A percentile compares a stretch with the other conserved stretches of the same genome.
Conservation (phyloP, 2,113 vertebrate genomes). For the Chaetorhynchus papuensis region DNA sequence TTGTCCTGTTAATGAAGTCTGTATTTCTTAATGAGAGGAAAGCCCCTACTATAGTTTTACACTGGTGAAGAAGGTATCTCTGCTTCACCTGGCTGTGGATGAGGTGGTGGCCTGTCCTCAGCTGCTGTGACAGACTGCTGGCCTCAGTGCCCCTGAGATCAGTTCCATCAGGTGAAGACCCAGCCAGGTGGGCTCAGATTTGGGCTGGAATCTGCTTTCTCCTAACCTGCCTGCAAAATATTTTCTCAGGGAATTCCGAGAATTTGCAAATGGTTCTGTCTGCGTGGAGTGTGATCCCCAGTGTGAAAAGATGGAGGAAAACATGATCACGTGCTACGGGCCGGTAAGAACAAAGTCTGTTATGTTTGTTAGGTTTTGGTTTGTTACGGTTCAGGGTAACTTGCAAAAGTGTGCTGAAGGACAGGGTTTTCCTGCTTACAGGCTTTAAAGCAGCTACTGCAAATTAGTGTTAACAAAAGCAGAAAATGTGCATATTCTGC, state of each 20-base stretch:
- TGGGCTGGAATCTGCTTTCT: background rate
- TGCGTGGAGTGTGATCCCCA: constrained; percentile 92
- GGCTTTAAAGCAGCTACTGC: background rate
- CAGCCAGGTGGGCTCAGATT: background rate
- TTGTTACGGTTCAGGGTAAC: rapidly evolving
- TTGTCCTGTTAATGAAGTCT: background rate
- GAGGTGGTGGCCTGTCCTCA: background rate
- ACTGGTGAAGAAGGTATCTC: background rate
- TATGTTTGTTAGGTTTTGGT: rapidly evolving
- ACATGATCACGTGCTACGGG: constrained; percentile 84
- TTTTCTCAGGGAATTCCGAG: constrained; percentile 85
- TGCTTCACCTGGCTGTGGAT: background rate
- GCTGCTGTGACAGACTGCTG: background rate
- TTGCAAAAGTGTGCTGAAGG: background rate
- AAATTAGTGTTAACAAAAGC: background rate
- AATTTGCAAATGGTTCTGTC: constrained; percentile 88
- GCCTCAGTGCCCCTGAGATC: background rate
- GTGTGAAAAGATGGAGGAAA: constrained; percentile 89
- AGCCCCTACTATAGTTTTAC: background rate
- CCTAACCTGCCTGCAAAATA: background rate
- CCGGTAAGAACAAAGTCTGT: constrained; percentile 74
- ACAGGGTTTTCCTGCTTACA: rapidly evolving
- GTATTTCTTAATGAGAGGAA: background rate
- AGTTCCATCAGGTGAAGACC: background rate
- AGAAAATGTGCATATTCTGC: background rate